phyloP scores from a whole-genome alignment of 2,797 vertebrate genomes.

The Octomys mimax region DNA sequence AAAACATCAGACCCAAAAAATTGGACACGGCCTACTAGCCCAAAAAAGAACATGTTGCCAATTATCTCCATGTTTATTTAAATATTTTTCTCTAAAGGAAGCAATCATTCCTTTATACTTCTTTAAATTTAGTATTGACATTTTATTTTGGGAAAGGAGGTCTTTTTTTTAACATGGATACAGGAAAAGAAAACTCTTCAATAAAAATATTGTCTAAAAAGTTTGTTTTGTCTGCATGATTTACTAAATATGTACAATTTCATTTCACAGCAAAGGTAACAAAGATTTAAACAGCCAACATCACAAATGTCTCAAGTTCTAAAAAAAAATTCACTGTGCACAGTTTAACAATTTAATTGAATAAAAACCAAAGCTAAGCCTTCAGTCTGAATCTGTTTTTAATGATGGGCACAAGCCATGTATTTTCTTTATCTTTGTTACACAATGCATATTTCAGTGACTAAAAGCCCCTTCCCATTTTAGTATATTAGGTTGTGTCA shows the following conservation, averaged over 20 bases:
- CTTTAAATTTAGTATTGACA: constrained; percentile 86
- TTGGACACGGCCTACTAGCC: constrained; percentile 84
- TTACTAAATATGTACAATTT: constrained; percentile 88
- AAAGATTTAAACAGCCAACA: constrained; percentile 87
- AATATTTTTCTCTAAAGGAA: constrained; percentile 85
- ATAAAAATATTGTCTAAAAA: constrained; percentile 88
- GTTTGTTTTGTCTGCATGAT: constrained; percentile 86
- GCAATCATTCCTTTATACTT: constrained; percentile 86
- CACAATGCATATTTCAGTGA: constrained; percentile 85
- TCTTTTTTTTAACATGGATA: constrained; percentile 85
- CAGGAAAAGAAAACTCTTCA: constrained; percentile 87
- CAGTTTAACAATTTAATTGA: constrained; percentile 86
- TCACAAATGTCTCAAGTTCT: constrained; percentile 87
- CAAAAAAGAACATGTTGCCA: constrained; percentile 82
- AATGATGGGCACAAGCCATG: constrained; percentile 84
- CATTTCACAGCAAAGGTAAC: constrained; percentile 87
- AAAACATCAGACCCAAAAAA: constrained; percentile 83
- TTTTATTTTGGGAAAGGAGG: constrained; percentile 85
- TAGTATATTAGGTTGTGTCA: constrained; percentile 85
- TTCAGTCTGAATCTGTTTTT: constrained; percentile 83
- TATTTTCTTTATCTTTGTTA: constrained; percentile 84
- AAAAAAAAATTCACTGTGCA: constrained; percentile 86
- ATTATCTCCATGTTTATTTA: constrained; percentile 86
- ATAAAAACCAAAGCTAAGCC: constrained; percentile 85
- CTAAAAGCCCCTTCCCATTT: constrained; percentile 85